phyloP scores from a whole-genome alignment of 2,888 invertebrate genomes.

The Hemistola chrysoprasaria region DNA sequence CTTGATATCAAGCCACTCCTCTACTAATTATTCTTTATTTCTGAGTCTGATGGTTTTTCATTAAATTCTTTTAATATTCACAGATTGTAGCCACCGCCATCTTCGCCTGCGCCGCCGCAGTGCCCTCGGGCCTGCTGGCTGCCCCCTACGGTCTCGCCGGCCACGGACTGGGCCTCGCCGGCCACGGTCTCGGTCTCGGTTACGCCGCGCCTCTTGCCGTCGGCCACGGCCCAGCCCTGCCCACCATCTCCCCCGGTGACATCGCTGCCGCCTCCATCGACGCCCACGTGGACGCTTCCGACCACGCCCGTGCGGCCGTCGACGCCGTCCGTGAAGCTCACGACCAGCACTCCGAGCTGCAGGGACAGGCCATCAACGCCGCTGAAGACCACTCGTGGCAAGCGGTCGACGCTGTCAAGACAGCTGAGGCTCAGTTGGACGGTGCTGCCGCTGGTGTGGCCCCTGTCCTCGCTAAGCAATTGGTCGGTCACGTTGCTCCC shows the following conservation, averaged over 20 bases:
- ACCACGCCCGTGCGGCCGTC: constrained; percentile 71
- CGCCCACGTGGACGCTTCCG: constrained; percentile 69
- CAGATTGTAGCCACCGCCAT: constrained; percentile 83
- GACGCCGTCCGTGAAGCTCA: constrained; percentile 70
- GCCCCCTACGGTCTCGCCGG: constrained; percentile 39
- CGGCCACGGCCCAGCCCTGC: constrained; percentile 52
- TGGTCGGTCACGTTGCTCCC: constrained; percentile 58
- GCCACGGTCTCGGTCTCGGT: constrained; percentile 41
- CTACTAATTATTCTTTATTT: too few relatives aligned
- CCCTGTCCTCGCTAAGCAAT: constrained; percentile 69
- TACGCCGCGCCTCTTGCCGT: constrained; percentile 47
- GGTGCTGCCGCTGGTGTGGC: constrained; percentile 74
- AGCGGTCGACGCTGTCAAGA: constrained; percentile 70
- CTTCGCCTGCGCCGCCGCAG: constrained; percentile 72
- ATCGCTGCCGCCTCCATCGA: constrained; percentile 71
- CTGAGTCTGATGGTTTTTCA: too few relatives aligned
- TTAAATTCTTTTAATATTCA: too few relatives aligned
- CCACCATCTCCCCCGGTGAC: constrained; percentile 74
- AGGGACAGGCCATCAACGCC: constrained; percentile 72
- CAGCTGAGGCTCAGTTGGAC: constrained; percentile 68
- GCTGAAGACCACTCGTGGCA: constrained; percentile 77
- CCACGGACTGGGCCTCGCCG: constrained; percentile 39
- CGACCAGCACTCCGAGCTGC: constrained; percentile 73
- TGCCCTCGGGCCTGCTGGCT: constrained; percentile 65
- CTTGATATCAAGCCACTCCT: too few relatives aligned